A percentile compares a stretch with the other conserved stretches of the same genome.
These are phyloP conservation scores for Lophura swinhoii DNA, from an alignment of 2,797 vertebrate genomes.

Conservation along the genomic window DNA sequence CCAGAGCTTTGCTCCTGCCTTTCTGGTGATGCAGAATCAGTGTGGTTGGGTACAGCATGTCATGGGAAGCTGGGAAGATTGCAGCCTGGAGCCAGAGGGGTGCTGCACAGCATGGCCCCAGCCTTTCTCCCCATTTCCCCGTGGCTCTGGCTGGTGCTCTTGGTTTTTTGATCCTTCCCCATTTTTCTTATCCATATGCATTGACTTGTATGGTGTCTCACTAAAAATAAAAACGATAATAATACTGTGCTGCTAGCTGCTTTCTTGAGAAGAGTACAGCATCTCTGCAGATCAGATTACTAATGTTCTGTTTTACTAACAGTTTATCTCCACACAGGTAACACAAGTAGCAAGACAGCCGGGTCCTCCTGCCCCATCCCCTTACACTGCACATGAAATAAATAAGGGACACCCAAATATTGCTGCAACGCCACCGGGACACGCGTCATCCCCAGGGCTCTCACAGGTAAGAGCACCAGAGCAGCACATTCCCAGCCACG, in stretches of 20 bases:
- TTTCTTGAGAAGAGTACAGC: not conserved
- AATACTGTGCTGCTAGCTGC: not conserved
- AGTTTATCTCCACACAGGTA: slow-evolving; percentile 78
- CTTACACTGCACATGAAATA: slow-evolving; percentile 93
- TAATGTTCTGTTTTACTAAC: slow-evolving; percentile 69
- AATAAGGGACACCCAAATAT: slow-evolving; percentile 96
- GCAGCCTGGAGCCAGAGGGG: not conserved
- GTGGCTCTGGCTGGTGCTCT: not conserved
- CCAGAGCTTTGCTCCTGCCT: not conserved
- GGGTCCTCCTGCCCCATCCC: slow-evolving; percentile 84
- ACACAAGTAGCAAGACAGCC: slow-evolving; percentile 92
- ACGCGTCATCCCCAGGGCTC: slow-evolving; percentile 92
- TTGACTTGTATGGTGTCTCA: not conserved
- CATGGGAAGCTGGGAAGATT: not conserved
- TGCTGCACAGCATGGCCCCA: not conserved
- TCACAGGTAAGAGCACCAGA: slow-evolving; percentile 91
- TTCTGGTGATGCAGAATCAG: not conserved
- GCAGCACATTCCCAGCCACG: not conserved
- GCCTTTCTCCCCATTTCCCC: not conserved
- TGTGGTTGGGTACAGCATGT: not conserved
- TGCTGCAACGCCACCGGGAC: slow-evolving; percentile 92
- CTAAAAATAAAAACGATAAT: not conserved
- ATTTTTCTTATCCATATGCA: not conserved
- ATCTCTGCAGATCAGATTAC: slow-evolving; percentile 2
- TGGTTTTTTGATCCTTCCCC: not conserved